A percentile compares a stretch with the other conserved stretches of the same genome.
phyloP scores from a whole-genome alignment of 2,113 vertebrate species.

The Erpornis zantholeuca region DNA sequence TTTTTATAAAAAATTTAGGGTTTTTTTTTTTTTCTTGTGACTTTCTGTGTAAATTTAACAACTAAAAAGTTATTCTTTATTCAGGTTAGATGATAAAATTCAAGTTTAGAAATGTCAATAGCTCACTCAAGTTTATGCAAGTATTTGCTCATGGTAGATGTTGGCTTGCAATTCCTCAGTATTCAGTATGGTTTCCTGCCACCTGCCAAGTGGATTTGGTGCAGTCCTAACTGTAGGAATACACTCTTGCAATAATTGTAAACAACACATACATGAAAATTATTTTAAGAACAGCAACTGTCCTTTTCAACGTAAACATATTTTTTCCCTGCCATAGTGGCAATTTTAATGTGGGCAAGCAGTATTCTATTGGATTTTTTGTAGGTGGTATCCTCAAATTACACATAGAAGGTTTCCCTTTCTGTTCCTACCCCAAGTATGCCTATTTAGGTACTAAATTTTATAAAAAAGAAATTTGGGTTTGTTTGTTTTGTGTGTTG shows the following conservation, averaged over 20 bases:
- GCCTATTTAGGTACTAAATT: background rate
- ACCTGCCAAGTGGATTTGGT: background rate
- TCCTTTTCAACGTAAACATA: background rate
- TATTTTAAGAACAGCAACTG: slow-evolving; percentile 30
- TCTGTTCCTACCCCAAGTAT: background rate
- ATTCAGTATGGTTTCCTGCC: background rate
- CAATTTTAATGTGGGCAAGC: background rate
- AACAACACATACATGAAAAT: background rate
- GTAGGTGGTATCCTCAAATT: slow-evolving; percentile 19
- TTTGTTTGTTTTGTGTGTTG: background rate
- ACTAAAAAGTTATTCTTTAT: background rate
- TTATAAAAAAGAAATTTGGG: background rate
- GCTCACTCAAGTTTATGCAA: background rate
- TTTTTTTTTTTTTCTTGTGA: background rate
- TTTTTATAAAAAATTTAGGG: background rate
- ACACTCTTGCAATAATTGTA: background rate
- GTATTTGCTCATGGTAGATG: background rate
- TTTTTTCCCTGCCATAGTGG: background rate
- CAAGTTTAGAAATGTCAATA: background rate
- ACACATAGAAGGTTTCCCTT: background rate
- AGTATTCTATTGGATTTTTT: slow-evolving; percentile 11
- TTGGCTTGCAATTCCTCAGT: background rate
- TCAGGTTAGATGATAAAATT: background rate
- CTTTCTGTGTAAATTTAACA: background rate
- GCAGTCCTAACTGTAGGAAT: background rate